Base-by-base conservation (phyloP, 2,113 vertebrate genomes). In the Ctenomys sociabilis region DNA sequence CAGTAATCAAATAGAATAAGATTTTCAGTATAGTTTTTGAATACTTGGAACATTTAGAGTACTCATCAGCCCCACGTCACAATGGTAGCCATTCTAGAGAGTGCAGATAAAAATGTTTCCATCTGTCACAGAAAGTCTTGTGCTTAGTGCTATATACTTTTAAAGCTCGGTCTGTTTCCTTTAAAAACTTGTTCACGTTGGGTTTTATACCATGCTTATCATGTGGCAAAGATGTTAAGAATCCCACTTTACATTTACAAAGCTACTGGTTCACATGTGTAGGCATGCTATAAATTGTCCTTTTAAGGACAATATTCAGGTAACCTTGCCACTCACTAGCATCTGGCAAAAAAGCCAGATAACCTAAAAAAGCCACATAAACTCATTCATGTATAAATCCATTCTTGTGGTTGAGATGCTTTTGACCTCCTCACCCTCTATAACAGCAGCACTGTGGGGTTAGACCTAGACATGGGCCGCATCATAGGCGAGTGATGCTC, bases 1-100 rank as follows among this genome's bases (percentile, higher is more conserved):
- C 83, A 93, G 78, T 88, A 61, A 78, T 43, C 81, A 32, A 68
- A n/a, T 85, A 7, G 91, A 91, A 93, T 52, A 52, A 90, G 32
- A 87, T 86, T 7, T 82, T 78, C 85, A 88, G 37, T 78, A 68
- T n/a, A 77, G 21, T 75, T 54, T 83, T 89, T 92, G 75, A 32
- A n/a, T 61, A 19, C 35, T 81, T 78, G 68, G 22, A 57, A 57
- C 14, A 19, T 57, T 57, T 57, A 32, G 0, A 68, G 32, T 49
- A 22, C 14, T 80, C 12, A 80, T 35, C 13, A 61, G 37, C 43
- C 73, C 2, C 0, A 0, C 28, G 16, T 28, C 43, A 28, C 85
- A 40, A 7, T 40, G 17, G 35, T 54, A 82, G 49, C 26, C 54
- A 9, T 73, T 13, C 75, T 80, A n/a, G 30, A 28, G 30, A 40